These are phyloP conservation scores for Elysia chlorotica DNA, from an alignment of 1,140 invertebrate genomes.

Conservation along the genomic window DNA sequence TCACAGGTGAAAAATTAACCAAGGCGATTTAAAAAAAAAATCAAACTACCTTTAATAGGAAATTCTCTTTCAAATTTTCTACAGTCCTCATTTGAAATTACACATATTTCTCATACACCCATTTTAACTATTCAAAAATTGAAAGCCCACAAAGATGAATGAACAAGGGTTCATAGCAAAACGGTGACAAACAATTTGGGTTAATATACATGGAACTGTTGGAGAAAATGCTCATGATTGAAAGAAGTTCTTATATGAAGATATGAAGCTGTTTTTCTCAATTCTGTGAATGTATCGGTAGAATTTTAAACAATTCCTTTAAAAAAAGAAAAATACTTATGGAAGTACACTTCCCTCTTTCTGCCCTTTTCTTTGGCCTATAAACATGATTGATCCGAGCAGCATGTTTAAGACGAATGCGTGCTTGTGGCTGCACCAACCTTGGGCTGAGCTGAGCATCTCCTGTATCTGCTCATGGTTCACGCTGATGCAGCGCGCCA, in stretches of 20 bases:
- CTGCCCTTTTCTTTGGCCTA: not conserved
- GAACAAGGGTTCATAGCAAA: not conserved
- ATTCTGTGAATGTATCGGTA: no score
- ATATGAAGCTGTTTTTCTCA: no score
- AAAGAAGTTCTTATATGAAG: not conserved
- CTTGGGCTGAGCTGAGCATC: no score
- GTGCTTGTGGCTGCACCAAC: no score
- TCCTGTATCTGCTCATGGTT: no score
- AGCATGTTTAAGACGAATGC: no score
- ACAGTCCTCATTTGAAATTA: no score
- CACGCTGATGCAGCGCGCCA: not conserved
- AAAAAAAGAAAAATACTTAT: not conserved
- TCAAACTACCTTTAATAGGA: not conserved
- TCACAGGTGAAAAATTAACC: no score
- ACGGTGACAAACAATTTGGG: not conserved
- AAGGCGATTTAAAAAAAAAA: not conserved
- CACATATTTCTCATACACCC: no score
- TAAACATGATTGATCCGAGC: not conserved
- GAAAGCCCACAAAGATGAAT: no score
- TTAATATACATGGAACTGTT: not conserved
- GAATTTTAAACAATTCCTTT: no score
- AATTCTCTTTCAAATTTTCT: not conserved
- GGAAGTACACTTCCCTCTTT: not conserved
- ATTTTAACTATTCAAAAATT: no score
- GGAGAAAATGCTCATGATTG: not conserved